Conservation (phyloP, 2,113 vertebrate species). For the Hystrix brachyura region DNA sequence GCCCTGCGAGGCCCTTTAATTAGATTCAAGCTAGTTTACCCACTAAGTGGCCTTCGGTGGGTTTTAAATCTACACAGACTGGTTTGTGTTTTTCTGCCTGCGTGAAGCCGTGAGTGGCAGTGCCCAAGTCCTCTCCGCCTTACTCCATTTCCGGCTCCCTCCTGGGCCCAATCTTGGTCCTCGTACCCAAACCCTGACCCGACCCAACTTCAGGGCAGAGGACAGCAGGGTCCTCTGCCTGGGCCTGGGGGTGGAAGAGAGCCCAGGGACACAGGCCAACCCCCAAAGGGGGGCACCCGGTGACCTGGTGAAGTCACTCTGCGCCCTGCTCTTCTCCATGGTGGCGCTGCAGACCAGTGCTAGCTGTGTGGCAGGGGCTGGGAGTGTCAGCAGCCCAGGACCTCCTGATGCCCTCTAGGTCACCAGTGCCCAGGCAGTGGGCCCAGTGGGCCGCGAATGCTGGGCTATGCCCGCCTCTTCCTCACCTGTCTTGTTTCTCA, state of each 20-base stretch:
- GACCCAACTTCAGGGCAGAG: background rate
- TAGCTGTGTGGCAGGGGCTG: fast-evolving
- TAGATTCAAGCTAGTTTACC: conserved; percentile 71
- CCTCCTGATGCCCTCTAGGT: background rate
- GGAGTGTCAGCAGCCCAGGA: background rate
- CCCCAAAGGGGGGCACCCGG: background rate
- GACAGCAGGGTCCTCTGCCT: background rate
- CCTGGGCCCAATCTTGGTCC: background rate
- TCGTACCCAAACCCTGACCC: background rate
- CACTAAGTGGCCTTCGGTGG: conserved; percentile 76
- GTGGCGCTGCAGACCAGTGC: background rate
- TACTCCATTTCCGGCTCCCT: background rate
- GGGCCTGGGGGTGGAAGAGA: background rate
- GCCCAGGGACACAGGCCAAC: background rate
- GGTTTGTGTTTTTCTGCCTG: conserved; percentile 60
- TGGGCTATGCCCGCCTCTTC: background rate
- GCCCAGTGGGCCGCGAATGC: background rate
- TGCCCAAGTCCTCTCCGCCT: background rate
- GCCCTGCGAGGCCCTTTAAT: conserved; percentile 54
- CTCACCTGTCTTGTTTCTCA: background rate
- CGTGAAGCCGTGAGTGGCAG: conserved; percentile 46
- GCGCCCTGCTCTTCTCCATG: background rate
- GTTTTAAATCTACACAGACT: conserved; percentile 72
- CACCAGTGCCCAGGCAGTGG: no score
- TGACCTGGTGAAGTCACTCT: background rate